phyloP scores from a whole-genome alignment of 2,797 vertebrate species.

The Phataginus tricuspis region DNA sequence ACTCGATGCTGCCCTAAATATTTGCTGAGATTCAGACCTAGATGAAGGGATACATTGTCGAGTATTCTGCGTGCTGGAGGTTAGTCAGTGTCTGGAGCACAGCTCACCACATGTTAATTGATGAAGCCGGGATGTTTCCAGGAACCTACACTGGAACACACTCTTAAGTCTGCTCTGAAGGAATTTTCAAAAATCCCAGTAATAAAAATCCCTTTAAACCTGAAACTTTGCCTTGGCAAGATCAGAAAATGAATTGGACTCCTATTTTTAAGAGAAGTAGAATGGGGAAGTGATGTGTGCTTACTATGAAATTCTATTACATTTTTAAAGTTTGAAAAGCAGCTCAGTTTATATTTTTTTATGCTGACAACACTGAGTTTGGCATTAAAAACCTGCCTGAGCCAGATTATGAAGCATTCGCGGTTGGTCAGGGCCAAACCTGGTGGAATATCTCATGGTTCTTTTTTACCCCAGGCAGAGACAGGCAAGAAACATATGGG shows the following conservation, averaged over 20 bases:
- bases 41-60: background rate
- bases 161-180: background rate
- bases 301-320: background rate
- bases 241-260: background rate
- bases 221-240: background rate
- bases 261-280: background rate
- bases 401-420: background rate
- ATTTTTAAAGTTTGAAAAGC: conserved; percentile 21
- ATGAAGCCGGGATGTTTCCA: background rate
- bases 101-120: background rate
- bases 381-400: background rate
- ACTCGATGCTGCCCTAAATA: background rate
- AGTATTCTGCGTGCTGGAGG: background rate
- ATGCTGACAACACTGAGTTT: background rate
- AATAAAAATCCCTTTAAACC: conserved; percentile 10
- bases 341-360: conserved; percentile 4
- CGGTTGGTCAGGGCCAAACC: background rate
- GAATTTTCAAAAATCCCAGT: background rate
- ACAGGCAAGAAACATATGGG: background rate
- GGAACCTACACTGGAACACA: background rate
- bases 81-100: background rate
- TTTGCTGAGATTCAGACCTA: background rate
- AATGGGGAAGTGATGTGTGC: background rate
- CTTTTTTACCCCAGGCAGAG: background rate
- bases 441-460: background rate